A percentile compares a stretch with the other conserved stretches of the same genome.
Evolutionary conservation across 1,140 invertebrate genomes (phyloP).

Genomic region (Piezodorus guildinii): DNA sequence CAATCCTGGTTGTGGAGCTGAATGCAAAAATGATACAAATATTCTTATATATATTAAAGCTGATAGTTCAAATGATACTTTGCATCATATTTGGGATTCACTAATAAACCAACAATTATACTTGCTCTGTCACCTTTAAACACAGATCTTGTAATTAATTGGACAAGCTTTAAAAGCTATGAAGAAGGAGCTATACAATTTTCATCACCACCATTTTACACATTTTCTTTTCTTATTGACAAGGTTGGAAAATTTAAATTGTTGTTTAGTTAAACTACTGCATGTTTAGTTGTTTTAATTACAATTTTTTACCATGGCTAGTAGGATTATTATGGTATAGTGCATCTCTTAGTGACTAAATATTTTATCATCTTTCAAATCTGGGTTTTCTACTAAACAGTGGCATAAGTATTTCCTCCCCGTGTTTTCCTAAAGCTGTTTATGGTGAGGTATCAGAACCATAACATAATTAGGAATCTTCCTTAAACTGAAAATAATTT

Average conservation of each 20-base stretch:
- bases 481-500: no score
- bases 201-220: conserved; percentile 38
- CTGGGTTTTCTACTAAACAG: no score
- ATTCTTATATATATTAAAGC: conserved; percentile 40
- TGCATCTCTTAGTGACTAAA: no score
- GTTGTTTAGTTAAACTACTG: background rate
- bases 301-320: no score
- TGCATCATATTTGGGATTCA: conserved; percentile 51
- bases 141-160: conserved; percentile 37
- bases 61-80: conserved; percentile 38
- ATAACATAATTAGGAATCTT: no score
- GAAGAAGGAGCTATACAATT: conserved; percentile 35
- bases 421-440: no score
- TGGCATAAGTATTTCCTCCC: no score
- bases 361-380: no score
- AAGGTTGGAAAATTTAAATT: conserved; percentile 36
- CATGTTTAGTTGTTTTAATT: no score
- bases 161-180: conserved; percentile 33
- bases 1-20: conserved; percentile 32
- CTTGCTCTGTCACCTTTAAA: conserved; percentile 37
- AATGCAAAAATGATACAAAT: conserved; percentile 29
- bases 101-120: conserved; percentile 40
- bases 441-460: no score
- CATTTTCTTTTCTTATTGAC: conserved; percentile 41
- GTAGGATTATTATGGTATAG: no score